These are phyloP conservation scores for Corythornis vintsioides DNA, from an alignment of 2,113 vertebrate genomes.

Conservation along the genomic window DNA sequence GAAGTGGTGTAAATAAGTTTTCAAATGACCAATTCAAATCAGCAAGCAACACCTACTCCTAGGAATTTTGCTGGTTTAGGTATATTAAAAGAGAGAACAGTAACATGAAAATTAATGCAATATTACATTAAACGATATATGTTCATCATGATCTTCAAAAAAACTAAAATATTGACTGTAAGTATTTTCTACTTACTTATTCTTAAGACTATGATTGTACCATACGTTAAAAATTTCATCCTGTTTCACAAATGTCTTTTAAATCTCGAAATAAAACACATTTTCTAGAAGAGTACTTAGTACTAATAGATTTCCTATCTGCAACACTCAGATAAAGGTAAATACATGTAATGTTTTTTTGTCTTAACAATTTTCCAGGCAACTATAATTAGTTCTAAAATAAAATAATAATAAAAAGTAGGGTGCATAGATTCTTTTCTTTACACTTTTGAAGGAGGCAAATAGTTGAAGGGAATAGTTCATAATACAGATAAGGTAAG, in stretches of 20 bases:
- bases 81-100: not conserved
- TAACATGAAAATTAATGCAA: not conserved
- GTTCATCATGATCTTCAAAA: not conserved
- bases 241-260: not conserved
- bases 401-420: not conserved
- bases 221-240: not conserved
- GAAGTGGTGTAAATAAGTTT: not conserved
- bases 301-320: not conserved
- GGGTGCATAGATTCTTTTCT: not conserved
- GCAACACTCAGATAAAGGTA: not conserved
- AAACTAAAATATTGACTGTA: not conserved
- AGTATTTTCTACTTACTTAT: not conserved
- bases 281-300: not conserved
- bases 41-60: not conserved
- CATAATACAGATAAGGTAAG: constrained; percentile 15
- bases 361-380: not conserved
- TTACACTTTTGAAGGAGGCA: not conserved
- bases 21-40: not conserved
- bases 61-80: not conserved
- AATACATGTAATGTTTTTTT: not conserved
- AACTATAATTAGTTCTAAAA: not conserved
- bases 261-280: not conserved
- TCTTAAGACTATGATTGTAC: not conserved
- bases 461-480: not conserved
- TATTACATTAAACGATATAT: not conserved